A percentile compares a stretch with the other conserved stretches of the same genome.
phyloP scores from a whole-genome alignment of 2,888 invertebrate genomes.

The Macroteleia sp. region DNA sequence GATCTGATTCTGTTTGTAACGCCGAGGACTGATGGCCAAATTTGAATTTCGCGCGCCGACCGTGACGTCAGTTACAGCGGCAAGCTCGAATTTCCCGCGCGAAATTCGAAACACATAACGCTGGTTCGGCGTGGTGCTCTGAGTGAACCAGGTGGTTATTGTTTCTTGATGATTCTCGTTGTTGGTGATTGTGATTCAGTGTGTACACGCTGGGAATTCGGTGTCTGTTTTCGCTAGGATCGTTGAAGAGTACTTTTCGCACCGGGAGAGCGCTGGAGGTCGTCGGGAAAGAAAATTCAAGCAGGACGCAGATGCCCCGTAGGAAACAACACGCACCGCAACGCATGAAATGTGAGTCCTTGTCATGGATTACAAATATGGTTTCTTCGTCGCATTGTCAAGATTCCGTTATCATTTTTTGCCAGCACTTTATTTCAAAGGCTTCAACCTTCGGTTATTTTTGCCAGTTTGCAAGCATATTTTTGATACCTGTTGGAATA shows the following conservation, averaged over 20 bases:
- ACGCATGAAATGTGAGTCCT: constrained; percentile 86
- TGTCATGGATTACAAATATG: no score
- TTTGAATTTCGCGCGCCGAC: constrained; percentile 48
- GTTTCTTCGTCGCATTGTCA: no score
- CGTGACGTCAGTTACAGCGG: constrained; percentile 29
- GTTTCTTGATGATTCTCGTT: constrained; percentile 26
- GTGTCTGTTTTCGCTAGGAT: not conserved
- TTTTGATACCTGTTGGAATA: no score
- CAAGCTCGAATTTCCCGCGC: constrained; percentile 35
- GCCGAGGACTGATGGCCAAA: constrained; percentile 37
- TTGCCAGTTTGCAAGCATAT: no score
- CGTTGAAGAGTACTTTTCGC: constrained; percentile 35
- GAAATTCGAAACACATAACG: constrained; percentile 28
- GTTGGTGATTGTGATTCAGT: constrained; percentile 41
- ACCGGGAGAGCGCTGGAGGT: constrained; percentile 76
- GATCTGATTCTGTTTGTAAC: no score
- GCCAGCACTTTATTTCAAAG: no score
- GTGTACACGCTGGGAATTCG: constrained; percentile 16
- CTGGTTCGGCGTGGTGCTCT: constrained; percentile 23
- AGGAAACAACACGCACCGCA: constrained; percentile 86
- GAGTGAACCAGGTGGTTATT: no score
- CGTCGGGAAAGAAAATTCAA: constrained; percentile 71
- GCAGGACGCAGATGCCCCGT: constrained; percentile 84
- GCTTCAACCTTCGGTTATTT: no score
- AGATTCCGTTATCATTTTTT: no score